Percentiles rank a stretch among this genome's conserved stretches.
phyloP scores from a whole-genome alignment of 2,888 invertebrate genomes.

The Xestoiulus laeticollis region DNA sequence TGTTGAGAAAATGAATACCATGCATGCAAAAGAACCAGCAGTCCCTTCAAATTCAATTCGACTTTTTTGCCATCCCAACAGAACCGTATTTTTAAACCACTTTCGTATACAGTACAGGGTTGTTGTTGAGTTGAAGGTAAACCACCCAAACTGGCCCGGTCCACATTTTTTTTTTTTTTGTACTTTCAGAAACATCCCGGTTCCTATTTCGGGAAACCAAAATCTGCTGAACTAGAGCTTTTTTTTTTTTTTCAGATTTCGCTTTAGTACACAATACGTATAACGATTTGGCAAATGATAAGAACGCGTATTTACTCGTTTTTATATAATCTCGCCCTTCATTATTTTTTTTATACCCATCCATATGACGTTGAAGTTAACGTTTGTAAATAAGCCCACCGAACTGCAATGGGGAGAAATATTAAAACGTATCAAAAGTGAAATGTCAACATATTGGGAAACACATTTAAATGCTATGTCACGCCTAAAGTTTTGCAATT shows the following conservation, averaged over 20 bases:
- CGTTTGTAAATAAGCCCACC: background rate
- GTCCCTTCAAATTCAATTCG: too few species aligned
- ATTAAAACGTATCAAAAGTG: background rate
- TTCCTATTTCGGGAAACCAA: background rate
- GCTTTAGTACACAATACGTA: background rate
- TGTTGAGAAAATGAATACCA: background rate
- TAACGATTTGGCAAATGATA: background rate
- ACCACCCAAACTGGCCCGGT: slow-evolving; percentile 1
- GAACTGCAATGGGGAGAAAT: background rate
- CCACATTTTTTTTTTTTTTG: background rate
- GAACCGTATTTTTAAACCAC: background rate
- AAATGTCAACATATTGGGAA: background rate
- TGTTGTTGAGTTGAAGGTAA: background rate
- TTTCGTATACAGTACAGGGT: background rate
- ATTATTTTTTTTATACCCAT: background rate
- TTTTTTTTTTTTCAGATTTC: background rate
- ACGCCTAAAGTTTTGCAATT: background rate
- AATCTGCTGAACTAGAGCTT: background rate
- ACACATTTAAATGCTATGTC: background rate
- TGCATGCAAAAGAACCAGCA: too few species aligned
- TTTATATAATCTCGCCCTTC: background rate
- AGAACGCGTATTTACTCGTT: background rate
- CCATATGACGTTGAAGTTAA: background rate
- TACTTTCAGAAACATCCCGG: background rate
- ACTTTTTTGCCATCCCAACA: too few species aligned